Evolutionary conservation across 2,113 vertebrate genomes (phyloP), one percentile per base, ranked within the genome.

Genomic region (Symphodus melops): DNA sequence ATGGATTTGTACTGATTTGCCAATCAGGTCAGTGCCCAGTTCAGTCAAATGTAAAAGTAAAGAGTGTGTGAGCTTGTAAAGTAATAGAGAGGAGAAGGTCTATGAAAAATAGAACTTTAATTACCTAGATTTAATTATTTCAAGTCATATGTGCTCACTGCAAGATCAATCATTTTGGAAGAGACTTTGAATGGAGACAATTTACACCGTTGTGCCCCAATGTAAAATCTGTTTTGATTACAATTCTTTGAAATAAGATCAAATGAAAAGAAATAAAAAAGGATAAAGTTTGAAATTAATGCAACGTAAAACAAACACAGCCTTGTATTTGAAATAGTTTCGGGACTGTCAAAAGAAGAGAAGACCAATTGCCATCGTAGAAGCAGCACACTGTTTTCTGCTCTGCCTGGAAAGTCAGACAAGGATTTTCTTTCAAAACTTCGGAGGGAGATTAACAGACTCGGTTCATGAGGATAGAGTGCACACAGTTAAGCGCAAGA

Each of bases 1-100:
- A 33, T 49, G 60, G 25, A 1, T 23, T 74, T 73, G n/a, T 21
- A 41, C 17, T 68, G 53, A 64, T 55, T 66, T 20, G 54, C 21
- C 55, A 66, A 71, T 56, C 1, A 19, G 58, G 28, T 28, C n/a
- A 46, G 59, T 44, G 33, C 44, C 42, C 2, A 54, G 61, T 55
- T 39, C 21, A 52, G 36, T 33, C 5, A 20, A 48, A 4, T 37
- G 14, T 14, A 13, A 41, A 11, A 60, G 39, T 20, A 5, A 72
- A 48, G 14, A 48, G 17, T 13, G 51, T 20, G 6, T 39, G 37
- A 20, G 9, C 4, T 48, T 63, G 21, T 49, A 20, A 19, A 51
- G 42, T 2, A 44, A 14, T 16, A 5, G 20, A 33, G 20, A 48
- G 42, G 23, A 49, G 20, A 2, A 5, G 41, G n/a, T 8, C 8